Evolutionary conservation across 2,797 vertebrate species (phyloP).

Genomic region (Gadopsis bispinosus): DNA sequence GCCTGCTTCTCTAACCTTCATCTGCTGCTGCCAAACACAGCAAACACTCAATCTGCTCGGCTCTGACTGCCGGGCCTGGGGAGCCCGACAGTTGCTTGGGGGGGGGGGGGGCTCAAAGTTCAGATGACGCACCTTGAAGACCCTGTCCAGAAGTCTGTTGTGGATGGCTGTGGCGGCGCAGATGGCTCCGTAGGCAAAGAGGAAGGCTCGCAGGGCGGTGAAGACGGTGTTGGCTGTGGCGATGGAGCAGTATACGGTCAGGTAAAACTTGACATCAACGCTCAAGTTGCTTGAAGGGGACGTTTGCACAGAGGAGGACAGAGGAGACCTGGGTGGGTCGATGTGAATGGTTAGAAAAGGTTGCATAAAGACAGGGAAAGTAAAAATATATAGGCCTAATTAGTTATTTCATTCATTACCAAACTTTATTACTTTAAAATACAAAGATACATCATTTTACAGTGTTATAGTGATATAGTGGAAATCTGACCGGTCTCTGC

Average conservation of each 20-base stretch:
- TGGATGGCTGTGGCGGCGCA: slow-evolving; percentile 89
- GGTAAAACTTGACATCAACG: slow-evolving; percentile 89
- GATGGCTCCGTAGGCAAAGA: slow-evolving; percentile 92
- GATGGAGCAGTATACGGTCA: slow-evolving; percentile 90
- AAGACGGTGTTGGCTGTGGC: slow-evolving; percentile 91
- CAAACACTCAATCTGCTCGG: slow-evolving; percentile 10
- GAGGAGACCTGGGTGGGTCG: slow-evolving; percentile 56
- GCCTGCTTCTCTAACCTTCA: slow-evolving; percentile 19
- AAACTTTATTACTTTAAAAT: not conserved
- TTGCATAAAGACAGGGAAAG: too few species aligned
- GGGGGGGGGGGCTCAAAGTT: not conserved
- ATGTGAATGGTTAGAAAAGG: not conserved
- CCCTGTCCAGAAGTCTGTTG: slow-evolving; percentile 84
- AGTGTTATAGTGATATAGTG: not conserved
- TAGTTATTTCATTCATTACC: not conserved
- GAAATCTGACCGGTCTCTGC: not conserved
- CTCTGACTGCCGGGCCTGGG: not conserved
- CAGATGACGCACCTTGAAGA: slow-evolving; percentile 86
- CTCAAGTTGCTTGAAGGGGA: slow-evolving; percentile 72
- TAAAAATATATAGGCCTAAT: not conserved
- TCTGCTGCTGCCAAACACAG: slow-evolving; percentile 8
- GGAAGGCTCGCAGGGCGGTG: slow-evolving; percentile 89
- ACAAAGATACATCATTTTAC: not conserved
- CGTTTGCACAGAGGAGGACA: slow-evolving; percentile 8
- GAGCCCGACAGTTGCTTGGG: not conserved